Base-by-base conservation (phyloP, 2,113 vertebrate species). In the Caracal caracal region DNA sequence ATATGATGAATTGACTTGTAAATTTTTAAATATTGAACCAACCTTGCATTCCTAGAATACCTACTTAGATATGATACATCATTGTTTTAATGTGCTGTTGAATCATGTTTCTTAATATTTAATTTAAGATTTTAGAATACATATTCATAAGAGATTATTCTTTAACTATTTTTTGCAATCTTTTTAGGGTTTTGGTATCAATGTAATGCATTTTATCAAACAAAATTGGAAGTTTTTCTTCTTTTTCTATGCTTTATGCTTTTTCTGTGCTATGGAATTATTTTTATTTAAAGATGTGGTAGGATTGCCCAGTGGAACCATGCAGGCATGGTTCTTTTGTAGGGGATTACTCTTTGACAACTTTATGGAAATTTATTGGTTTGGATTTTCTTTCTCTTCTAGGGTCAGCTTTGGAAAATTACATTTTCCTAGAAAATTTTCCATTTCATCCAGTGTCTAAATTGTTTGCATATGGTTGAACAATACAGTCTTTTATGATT, bases 361-460 rank as follows among this genome's bases (percentile, higher is more conserved):
- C 8, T 96, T 96, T 76, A 49, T 65, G 30, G 26, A 51, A 75
- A 76, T 63, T 53, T 11, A 20, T 68, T 35, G 6, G 15, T 70
- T 95, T 94, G 20, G 6, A 61, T 66, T 92, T 95, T 96, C 59
- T 90, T 83, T 83, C 40, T 92, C 66, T 79, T 76, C 24, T 73
- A 30, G 35, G 12, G 11, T 86, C 61, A 93, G 28, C 81, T 95
- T 96, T 83, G 40, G 16, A 79, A 95, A 83, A 59, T 75, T 75
- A 66, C n/a, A n/a, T 65, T 73, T 83, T 90, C 66, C 81, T 94
- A n/a, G 53, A 83, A 92, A 75, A 19, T 15, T 79, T 17, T 89
- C 30, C 10, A 79, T 81, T 94, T 83, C 26, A 92, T 56, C 59
- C 10, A 51, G 2, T n/a, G 78, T 86, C 35, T 65, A 89, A 91